A percentile compares a stretch with the other conserved stretches of the same genome.
Conservation (phyloP, 2,888 invertebrate genomes). For the Macrosiphum euphorbiae region DNA sequence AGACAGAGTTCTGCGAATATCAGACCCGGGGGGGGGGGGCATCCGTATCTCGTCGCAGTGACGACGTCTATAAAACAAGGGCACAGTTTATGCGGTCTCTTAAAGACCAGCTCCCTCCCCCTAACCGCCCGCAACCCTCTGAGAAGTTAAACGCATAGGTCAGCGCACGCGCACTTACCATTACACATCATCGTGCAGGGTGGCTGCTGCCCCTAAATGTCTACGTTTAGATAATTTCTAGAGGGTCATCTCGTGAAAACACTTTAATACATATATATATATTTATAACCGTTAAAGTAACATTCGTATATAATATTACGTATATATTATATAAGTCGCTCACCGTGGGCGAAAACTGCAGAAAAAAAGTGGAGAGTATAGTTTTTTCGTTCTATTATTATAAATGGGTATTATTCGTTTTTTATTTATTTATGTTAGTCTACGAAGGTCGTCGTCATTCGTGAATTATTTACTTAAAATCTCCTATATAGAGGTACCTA, state of each 20-base stretch:
- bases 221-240: background rate
- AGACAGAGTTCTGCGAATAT: background rate
- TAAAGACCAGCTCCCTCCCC: too few species aligned
- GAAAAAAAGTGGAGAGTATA: background rate
- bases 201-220: background rate
- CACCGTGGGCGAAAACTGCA: background rate
- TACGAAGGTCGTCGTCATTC: background rate
- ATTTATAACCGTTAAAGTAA: background rate
- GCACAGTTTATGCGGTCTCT: too few species aligned
- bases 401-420: background rate
- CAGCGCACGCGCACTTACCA: background rate
- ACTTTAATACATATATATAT: background rate
- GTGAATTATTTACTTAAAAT: background rate
- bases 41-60: too few species aligned
- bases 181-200: background rate
- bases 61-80: background rate
- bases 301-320: background rate
- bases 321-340: background rate
- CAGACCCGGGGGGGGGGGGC: too few species aligned
- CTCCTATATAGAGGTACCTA: background rate
- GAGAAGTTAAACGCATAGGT: background rate
- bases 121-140: background rate
- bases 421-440: background rate
- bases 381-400: background rate
- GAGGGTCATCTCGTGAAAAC: background rate